phyloP scores from a whole-genome alignment of 1,140 invertebrate species.

The Nasonia vitripennis region DNA sequence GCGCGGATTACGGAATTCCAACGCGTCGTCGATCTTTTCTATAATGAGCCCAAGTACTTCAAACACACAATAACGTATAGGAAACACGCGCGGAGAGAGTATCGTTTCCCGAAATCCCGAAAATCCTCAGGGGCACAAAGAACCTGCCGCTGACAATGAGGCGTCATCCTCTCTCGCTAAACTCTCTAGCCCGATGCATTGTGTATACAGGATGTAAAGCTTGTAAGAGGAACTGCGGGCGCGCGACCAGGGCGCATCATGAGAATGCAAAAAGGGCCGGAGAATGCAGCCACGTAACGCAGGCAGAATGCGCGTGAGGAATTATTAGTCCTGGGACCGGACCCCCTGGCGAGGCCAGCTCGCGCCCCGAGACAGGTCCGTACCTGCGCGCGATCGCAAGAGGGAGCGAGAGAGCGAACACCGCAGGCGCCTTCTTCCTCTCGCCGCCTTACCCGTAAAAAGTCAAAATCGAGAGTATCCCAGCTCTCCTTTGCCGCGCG shows the following conservation, averaged over 20 bases:
- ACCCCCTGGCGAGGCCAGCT: constrained; percentile 65
- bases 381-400: constrained; percentile 39
- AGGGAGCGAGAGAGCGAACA: constrained; percentile 48
- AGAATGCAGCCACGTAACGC: constrained; percentile 62
- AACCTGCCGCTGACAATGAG: not conserved
- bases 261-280: not conserved
- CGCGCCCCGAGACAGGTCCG: constrained; percentile 60
- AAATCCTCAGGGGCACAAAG: not conserved
- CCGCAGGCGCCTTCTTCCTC: constrained; percentile 51
- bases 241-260: not conserved
- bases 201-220: not conserved
- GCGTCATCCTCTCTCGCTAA: constrained; percentile 14
- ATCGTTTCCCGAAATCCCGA: no score
- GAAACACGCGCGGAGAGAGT: no score
- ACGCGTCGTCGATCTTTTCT: no score
- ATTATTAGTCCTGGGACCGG: constrained; percentile 67
- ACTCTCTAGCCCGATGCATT: not conserved
- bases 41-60: no score
- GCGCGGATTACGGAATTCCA: no score
- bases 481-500: no score
- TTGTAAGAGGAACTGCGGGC: not conserved
- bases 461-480: constrained; percentile 30
- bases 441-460: constrained; percentile 37
- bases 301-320: constrained; percentile 60
- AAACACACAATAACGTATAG: no score